A percentile compares a stretch with the other conserved stretches of the same genome.
Conservation (phyloP, 2,113 vertebrate genomes). For the Fregata magnificens region DNA sequence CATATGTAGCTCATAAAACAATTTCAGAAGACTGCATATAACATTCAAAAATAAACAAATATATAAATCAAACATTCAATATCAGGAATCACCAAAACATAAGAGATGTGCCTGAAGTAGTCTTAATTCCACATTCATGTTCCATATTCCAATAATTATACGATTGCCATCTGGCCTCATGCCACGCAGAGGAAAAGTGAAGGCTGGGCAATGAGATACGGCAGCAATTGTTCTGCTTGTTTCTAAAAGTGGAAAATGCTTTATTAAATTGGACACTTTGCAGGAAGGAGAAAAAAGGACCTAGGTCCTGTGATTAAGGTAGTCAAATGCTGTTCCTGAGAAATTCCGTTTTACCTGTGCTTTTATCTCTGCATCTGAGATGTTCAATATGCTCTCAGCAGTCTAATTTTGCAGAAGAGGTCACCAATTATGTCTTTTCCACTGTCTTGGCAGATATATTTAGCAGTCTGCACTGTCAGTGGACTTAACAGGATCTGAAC, state of each 20-base stretch:
- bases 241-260: background rate
- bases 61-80: background rate
- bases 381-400: background rate
- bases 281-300: background rate
- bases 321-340: background rate
- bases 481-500: background rate
- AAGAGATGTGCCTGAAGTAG: background rate
- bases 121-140: rapidly evolving
- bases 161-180: background rate
- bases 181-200: background rate
- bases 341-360: background rate
- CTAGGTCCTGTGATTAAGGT: background rate
- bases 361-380: background rate
- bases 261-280: background rate
- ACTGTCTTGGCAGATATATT: background rate
- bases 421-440: background rate
- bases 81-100: background rate
- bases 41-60: background rate
- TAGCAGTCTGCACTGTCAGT: background rate
- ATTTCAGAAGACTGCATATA: background rate
- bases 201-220: background rate
- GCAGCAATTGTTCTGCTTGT: background rate
- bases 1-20: background rate
- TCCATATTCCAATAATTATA: background rate
- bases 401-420: background rate